phyloP scores from a whole-genome alignment of 2,888 invertebrate species.

The Chrysodeixis includens region DNA sequence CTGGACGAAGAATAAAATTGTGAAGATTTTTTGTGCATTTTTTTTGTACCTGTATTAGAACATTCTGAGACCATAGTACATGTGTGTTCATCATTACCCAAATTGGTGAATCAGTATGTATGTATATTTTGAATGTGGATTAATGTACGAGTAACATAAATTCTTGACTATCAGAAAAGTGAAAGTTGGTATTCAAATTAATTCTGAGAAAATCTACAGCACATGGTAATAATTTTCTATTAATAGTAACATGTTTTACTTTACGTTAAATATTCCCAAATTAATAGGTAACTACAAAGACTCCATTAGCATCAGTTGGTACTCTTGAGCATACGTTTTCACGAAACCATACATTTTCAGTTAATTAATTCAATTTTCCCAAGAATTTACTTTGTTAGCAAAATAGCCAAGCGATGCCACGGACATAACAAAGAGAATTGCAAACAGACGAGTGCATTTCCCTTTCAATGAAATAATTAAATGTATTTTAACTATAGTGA shows the following conservation, averaged over 20 bases:
- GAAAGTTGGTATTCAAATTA: no score
- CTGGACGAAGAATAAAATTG: conserved; percentile 81
- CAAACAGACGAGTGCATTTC: background rate
- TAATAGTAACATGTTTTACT: background rate
- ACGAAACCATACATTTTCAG: background rate
- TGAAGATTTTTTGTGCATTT: no score
- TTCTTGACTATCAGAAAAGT: no score
- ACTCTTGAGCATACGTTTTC: background rate
- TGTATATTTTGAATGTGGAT: no score
- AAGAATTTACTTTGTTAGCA: background rate
- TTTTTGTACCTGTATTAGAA: no score
- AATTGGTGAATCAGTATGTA: no score
- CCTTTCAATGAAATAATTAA: conserved; percentile 1
- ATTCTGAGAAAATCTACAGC: no score
- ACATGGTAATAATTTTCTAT: background rate
- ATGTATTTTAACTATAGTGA: conserved; percentile 1
- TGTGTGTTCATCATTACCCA: no score
- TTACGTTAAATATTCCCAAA: background rate
- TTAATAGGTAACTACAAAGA: background rate
- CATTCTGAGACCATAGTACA: no score
- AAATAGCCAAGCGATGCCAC: background rate
- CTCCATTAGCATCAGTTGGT: background rate
- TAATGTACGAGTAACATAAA: no score
- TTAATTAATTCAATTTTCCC: conserved; percentile 1
- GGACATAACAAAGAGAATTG: conserved; percentile 4